Evolutionary conservation across 2,113 vertebrate species (phyloP).

Genomic region (Oxyura jamaicensis): DNA sequence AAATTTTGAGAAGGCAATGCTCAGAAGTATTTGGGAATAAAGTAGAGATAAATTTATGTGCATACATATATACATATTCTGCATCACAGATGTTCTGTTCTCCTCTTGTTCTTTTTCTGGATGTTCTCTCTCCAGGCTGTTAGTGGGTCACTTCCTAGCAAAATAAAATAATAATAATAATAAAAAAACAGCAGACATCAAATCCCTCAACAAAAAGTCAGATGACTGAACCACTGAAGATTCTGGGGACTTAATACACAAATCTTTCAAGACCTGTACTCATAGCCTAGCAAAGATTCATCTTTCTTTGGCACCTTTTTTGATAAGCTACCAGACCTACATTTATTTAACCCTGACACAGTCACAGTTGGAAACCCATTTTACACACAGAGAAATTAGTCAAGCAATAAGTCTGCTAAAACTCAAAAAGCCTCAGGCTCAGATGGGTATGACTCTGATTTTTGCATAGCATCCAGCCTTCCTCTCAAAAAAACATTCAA

Average conservation of each 20-base stretch:
- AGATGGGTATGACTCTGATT: neutral
- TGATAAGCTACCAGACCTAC: slow-evolving; percentile 18
- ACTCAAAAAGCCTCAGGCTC: neutral
- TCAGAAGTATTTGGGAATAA: neutral
- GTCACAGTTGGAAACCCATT: slow-evolving; percentile 16
- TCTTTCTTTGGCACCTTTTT: slow-evolving; percentile 32
- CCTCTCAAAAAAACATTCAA: neutral
- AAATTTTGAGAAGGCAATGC: neutral
- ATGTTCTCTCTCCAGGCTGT: neutral
- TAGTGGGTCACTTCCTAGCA: neutral
- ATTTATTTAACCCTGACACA: slow-evolving; percentile 51
- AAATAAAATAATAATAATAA: neutral
- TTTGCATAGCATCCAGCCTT: neutral
- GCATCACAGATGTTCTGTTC: neutral
- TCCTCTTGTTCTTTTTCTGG: neutral
- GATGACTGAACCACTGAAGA: neutral
- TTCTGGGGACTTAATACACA: neutral
- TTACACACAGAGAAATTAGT: slow-evolving; percentile 43
- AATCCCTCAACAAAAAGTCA: neutral
- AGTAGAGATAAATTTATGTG: neutral
- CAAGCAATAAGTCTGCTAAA: slow-evolving; percentile 41
- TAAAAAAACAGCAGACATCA: neutral
- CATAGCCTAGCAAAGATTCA: neutral
- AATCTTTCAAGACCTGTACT: slow-evolving; percentile 30
- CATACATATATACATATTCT: neutral